phyloP scores from a whole-genome alignment of 2,797 vertebrate species.

The Anabacerthia variegaticeps region DNA sequence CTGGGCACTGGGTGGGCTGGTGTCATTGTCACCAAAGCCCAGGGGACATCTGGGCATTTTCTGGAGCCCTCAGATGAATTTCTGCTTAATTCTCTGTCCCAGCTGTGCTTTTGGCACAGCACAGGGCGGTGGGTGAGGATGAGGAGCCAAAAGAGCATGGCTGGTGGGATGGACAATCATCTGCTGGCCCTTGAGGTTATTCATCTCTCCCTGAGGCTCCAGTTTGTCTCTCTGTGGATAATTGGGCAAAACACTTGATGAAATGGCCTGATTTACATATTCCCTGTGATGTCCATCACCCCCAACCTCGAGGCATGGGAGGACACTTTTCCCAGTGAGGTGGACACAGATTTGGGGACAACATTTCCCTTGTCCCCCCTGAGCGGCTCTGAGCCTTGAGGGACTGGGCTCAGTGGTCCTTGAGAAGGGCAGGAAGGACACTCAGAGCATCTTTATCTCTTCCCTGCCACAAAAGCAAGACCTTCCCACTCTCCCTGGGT shows the following conservation, averaged over 20 bases:
- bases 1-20: not conserved
- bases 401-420: not conserved
- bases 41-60: not conserved
- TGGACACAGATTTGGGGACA: not conserved
- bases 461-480: not conserved
- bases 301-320: not conserved
- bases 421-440: not conserved
- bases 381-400: not conserved
- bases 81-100: not conserved
- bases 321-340: fast-evolving
- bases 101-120: not conserved
- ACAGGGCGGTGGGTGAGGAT: not conserved
- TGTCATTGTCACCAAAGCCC: not conserved
- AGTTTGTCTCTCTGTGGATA: not conserved
- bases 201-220: not conserved
- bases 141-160: not conserved
- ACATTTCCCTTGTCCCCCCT: fast-evolving
- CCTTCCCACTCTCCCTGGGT: not conserved
- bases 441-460: not conserved
- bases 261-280: not conserved
- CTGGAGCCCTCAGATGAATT: not conserved
- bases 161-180: not conserved
- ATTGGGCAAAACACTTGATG: not conserved
- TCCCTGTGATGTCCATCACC: fast-evolving
- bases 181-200: not conserved